Percentiles rank a stretch among this genome's conserved stretches.
These are phyloP conservation scores for Ptiloglossa arizonensis DNA, from an alignment of 1,140 invertebrate genomes.

Conservation along the genomic window DNA sequence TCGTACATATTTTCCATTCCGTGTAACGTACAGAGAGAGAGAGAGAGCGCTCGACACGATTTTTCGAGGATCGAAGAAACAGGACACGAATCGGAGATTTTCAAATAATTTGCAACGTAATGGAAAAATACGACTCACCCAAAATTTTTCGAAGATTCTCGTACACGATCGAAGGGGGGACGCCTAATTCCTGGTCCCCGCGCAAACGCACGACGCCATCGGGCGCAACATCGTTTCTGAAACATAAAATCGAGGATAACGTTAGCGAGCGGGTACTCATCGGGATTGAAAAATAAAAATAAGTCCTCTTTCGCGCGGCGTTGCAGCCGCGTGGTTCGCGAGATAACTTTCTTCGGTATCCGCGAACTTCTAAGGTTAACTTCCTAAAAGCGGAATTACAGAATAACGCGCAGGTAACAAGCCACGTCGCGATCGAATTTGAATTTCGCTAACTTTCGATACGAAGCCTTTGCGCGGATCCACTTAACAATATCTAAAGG, in stretches of 20 bases:
- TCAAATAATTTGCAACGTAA: too few relatives aligned
- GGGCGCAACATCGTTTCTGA: background rate
- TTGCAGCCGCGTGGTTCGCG: background rate
- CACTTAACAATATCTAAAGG: constrained; percentile 23
- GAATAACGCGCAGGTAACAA: constrained; percentile 36
- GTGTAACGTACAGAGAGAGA: too few relatives aligned
- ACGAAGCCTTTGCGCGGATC: constrained; percentile 10
- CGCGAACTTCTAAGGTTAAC: constrained; percentile 4
- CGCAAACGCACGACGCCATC: background rate
- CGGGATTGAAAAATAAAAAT: background rate
- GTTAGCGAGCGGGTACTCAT: too few relatives aligned
- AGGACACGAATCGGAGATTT: too few relatives aligned
- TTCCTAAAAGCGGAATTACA: constrained; percentile 39
- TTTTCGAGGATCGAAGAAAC: too few relatives aligned
- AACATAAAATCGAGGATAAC: background rate
- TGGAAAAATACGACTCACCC: constrained; percentile 4
- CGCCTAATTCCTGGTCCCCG: background rate
- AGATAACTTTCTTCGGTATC: background rate
- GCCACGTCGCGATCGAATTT: constrained; percentile 33
- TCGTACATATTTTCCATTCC: too few relatives aligned
- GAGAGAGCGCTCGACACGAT: too few relatives aligned
- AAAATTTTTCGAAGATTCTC: background rate
- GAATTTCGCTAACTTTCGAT: constrained; percentile 31
- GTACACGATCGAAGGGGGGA: too few relatives aligned
- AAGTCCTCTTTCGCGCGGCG: background rate